Conservation (phyloP, 2,888 invertebrate genomes). For the Pinctada fucata region DNA sequence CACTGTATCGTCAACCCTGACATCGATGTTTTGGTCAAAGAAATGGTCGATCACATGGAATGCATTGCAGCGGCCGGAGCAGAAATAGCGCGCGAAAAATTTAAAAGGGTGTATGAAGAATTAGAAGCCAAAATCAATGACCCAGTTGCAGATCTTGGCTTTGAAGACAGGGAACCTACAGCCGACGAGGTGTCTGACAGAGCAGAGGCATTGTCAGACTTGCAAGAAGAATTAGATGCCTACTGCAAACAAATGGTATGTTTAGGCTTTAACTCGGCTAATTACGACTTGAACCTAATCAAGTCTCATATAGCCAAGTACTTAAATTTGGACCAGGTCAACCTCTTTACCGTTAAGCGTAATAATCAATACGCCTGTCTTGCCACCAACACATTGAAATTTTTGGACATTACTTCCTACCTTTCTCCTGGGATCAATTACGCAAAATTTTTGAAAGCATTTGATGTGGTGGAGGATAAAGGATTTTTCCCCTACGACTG, state of each 20-base stretch:
- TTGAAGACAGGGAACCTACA: background rate
- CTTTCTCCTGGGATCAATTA: conserved; percentile 44
- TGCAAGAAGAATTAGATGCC: background rate
- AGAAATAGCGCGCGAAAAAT: background rate
- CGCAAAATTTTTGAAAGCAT: conserved; percentile 45
- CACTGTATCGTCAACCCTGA: conserved; percentile 29
- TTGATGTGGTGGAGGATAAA: conserved; percentile 11
- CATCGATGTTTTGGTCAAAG: conserved; percentile 14
- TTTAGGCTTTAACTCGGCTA: conserved; percentile 37
- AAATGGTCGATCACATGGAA: conserved; percentile 15
- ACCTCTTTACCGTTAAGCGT: conserved; percentile 13
- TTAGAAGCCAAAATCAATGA: no score
- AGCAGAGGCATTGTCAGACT: background rate
- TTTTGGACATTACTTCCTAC: conserved; percentile 45
- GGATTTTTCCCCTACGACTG: conserved; percentile 41
- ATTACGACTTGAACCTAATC: conserved; percentile 12
- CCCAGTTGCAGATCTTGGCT: background rate
- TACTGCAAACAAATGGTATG: conserved; percentile 36
- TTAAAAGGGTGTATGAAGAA: background rate
- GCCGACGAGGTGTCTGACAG: background rate
- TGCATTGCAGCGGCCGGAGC: background rate
- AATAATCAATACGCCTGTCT: conserved; percentile 30
- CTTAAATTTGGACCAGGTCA: conserved; percentile 1
- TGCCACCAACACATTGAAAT: conserved; percentile 28
- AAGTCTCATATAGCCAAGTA: conserved; percentile 23